Conservation (phyloP, 2,888 invertebrate species). For the Lypha dubia region DNA sequence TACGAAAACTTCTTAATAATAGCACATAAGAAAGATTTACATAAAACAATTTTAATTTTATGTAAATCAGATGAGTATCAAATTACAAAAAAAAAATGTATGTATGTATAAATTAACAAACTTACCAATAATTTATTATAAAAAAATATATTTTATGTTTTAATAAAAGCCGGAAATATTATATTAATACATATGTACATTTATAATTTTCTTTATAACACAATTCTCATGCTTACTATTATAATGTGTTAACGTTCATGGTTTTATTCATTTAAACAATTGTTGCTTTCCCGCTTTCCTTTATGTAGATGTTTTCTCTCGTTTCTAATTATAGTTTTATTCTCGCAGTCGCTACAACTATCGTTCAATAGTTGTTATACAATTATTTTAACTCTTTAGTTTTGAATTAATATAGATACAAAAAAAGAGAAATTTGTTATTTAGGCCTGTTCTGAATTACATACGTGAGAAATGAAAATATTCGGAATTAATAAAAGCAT, state of each 20-base stretch:
- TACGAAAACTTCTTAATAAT: background rate
- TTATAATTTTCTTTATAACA: background rate
- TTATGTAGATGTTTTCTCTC: background rate
- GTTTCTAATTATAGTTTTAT: background rate
- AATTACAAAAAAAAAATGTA: constrained; percentile 25
- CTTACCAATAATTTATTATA: constrained; percentile 2
- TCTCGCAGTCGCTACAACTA: too few species aligned
- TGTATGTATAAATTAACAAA: constrained; percentile 23
- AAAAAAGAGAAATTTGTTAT: too few species aligned
- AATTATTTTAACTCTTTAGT: background rate
- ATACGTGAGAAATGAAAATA: too few species aligned
- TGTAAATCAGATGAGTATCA: too few species aligned
- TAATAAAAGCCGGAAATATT: constrained; percentile 20
- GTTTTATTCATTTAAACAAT: constrained; percentile 17
- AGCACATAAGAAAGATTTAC: background rate
- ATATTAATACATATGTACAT: background rate
- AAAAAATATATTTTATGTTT: constrained; percentile 21
- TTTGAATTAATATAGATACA: too few species aligned
- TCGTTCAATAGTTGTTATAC: background rate
- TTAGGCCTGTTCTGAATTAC: too few species aligned
- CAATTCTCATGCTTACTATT: background rate
- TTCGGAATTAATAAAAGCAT: too few species aligned
- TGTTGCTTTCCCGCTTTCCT: background rate
- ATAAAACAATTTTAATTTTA: constrained; percentile 4
- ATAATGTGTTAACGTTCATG: constrained; percentile 1